phyloP scores from a whole-genome alignment of 1,140 invertebrate genomes.

The Microplitis demolitor region DNA sequence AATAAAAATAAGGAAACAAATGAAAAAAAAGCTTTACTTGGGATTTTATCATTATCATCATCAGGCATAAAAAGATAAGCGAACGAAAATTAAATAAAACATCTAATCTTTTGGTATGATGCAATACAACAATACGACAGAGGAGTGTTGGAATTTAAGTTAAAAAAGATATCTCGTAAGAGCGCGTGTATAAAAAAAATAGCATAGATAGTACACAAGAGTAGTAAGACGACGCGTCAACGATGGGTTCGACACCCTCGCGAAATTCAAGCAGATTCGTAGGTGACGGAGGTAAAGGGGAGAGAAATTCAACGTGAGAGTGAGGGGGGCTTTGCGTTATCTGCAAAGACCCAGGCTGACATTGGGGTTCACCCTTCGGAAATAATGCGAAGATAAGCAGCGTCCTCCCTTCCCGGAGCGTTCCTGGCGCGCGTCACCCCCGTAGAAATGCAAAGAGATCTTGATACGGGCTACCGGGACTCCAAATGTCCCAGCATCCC shows the following conservation, averaged over 20 bases:
- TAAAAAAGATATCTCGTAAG: neutral
- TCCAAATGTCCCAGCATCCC: slow-evolving; percentile 26
- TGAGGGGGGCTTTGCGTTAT: slow-evolving; percentile 49
- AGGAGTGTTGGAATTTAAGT: neutral
- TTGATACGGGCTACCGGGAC: slow-evolving; percentile 53
- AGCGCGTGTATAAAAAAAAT: neutral
- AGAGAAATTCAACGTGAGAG: slow-evolving; percentile 4
- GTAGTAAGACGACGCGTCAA: slow-evolving; percentile 9
- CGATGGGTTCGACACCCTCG: slow-evolving; percentile 54
- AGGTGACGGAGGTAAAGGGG: neutral
- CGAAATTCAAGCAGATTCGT: neutral
- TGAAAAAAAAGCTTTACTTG: neutral
- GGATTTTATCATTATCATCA: neutral
- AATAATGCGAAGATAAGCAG: slow-evolving; percentile 60
- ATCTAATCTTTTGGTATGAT: neutral
- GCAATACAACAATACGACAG: neutral
- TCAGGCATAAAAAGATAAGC: slow-evolving; percentile 15
- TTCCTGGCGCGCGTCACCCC: slow-evolving; percentile 29
- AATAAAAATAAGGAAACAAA: neutral
- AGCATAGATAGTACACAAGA: too few species aligned
- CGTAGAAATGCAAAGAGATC: slow-evolving; percentile 60
- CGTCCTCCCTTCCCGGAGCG: slow-evolving; percentile 11
- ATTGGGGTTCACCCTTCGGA: slow-evolving; percentile 56
- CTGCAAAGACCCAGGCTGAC: slow-evolving; percentile 57
- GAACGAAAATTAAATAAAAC: slow-evolving; percentile 23